A percentile compares a stretch with the other conserved stretches of the same genome.
Conservation (phyloP, 2,888 invertebrate species). For the Acrobeloides nanus region DNA sequence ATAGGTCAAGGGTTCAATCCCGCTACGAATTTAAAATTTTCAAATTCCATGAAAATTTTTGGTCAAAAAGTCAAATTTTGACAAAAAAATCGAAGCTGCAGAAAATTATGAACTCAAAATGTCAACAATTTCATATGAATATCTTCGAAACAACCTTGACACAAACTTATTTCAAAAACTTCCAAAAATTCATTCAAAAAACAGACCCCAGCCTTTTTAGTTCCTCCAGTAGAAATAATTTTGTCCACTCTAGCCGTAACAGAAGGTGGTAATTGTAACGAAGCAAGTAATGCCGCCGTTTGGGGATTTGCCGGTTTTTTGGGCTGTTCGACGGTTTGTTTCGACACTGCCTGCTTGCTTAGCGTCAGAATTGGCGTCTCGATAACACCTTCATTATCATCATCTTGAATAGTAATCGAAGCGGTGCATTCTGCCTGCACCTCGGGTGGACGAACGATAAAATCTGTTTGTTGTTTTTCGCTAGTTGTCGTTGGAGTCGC, state of each 20-base stretch:
- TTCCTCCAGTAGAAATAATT: conserved; percentile 37
- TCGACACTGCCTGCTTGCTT: conserved; percentile 10
- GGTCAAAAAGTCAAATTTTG: too few relatives aligned
- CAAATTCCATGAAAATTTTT: too few relatives aligned
- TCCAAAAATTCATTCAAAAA: neutral
- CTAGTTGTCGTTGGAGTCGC: neutral
- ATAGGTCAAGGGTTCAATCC: too few relatives aligned
- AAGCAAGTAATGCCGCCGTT: conserved; percentile 32
- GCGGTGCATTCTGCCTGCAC: conserved; percentile 7
- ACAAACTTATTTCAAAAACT: neutral
- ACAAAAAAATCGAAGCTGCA: conserved; percentile 1
- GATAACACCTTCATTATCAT: conserved; percentile 10
- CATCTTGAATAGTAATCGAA: conserved; percentile 3
- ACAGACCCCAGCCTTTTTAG: too few relatives aligned
- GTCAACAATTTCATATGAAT: too few relatives aligned
- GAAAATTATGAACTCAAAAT: too few relatives aligned
- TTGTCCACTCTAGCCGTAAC: conserved; percentile 49
- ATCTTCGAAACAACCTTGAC: neutral
- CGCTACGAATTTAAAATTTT: conserved; percentile 9
- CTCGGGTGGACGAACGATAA: conserved; percentile 3
- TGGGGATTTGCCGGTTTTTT: conserved; percentile 9
- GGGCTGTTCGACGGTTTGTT: conserved; percentile 7
- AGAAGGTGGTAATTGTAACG: conserved; percentile 44
- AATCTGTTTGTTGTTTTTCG: neutral
- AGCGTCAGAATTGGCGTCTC: conserved; percentile 11